A percentile compares a stretch with the other conserved stretches of the same genome.
phyloP scores from a whole-genome alignment of 2,888 invertebrate genomes.

The Pseudococcus viburni region DNA sequence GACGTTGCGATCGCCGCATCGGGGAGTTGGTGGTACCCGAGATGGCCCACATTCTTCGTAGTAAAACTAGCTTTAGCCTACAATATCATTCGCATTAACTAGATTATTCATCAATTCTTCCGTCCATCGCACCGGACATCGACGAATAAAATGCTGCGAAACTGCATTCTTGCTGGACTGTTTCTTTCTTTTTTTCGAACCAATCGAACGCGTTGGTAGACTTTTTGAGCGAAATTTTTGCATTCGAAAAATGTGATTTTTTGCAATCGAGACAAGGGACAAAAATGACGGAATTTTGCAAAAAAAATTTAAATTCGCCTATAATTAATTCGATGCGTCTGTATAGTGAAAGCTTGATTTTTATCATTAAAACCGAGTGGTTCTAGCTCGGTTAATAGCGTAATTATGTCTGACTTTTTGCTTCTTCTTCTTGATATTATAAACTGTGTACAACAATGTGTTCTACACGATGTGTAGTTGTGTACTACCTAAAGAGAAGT shows the following conservation, averaged over 20 bases:
- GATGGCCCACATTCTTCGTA: conserved; percentile 26
- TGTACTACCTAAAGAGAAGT: not conserved
- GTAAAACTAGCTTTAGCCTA: conserved; percentile 19
- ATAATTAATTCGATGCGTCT: conserved; percentile 6
- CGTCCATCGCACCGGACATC: not conserved
- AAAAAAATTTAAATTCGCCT: not conserved
- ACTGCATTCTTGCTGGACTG: not conserved
- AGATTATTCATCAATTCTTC: conserved; percentile 43
- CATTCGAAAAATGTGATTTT: not conserved
- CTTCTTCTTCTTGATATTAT: not conserved
- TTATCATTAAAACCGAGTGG: conserved; percentile 9
- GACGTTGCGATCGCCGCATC: not conserved
- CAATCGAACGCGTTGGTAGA: not conserved
- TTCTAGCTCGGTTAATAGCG: conserved; percentile 32
- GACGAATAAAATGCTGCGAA: not conserved
- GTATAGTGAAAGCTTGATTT: conserved; percentile 36
- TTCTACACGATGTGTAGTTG: not conserved
- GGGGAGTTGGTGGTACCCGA: conserved; percentile 1
- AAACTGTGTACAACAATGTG: conserved; percentile 13
- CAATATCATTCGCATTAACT: conserved; percentile 10
- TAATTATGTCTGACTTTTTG: conserved; percentile 18
- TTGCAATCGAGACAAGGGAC: not conserved
- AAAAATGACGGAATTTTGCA: not conserved
- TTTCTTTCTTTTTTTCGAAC: not conserved
- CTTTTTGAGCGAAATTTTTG: not conserved